Base-by-base conservation (phyloP, 2,797 vertebrate species). In the Trematomus bernacchii region DNA sequence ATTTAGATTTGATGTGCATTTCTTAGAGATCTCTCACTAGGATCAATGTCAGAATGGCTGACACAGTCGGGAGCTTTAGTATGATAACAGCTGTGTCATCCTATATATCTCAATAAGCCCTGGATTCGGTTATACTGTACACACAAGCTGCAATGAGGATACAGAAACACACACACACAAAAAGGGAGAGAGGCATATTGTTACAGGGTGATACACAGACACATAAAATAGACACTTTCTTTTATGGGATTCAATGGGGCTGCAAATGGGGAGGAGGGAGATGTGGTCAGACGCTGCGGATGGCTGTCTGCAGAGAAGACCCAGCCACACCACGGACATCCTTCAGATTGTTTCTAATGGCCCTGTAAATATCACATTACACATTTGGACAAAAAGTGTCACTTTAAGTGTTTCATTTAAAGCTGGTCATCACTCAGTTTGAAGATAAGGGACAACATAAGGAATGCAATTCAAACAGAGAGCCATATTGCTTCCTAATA, bases 71-170 rank as follows among this genome's bases (percentile, higher is more conserved):
- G 51, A 30, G 82, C 75, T 85, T 84, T 74, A 70, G 61, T 77
- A 50, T 78, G 72, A 82, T 76, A 85, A 78, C 82, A 84, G 64
- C 83, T 79, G 66, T 84, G 83, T 87, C 84, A 79, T 80, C 71
- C 65, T 85, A 60, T 73, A 88, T 80, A 85, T 88, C 79, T 84
- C 64, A 85, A 85, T 86, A 80, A 86, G 70, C 71, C 64, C 50
- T n/a, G 16, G 51, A 77, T 43, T 77, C 55, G 63, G 13, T 47
- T 27, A 62, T 40, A 37, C 1, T 37, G 33, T 37, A 66, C 42
- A 73, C 59, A 76, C 61, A 65, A 73, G 60, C 62, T 81, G 73
- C 48, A 71, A 48, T 50, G 42, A 10, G 66, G 18, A 75, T 12
- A 33, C 4, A 67, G 4, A 75, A 15, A 46, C 13, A 48, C 58